Base-by-base conservation (phyloP, 2,888 invertebrate genomes). In the Drosophila percnosoma region DNA sequence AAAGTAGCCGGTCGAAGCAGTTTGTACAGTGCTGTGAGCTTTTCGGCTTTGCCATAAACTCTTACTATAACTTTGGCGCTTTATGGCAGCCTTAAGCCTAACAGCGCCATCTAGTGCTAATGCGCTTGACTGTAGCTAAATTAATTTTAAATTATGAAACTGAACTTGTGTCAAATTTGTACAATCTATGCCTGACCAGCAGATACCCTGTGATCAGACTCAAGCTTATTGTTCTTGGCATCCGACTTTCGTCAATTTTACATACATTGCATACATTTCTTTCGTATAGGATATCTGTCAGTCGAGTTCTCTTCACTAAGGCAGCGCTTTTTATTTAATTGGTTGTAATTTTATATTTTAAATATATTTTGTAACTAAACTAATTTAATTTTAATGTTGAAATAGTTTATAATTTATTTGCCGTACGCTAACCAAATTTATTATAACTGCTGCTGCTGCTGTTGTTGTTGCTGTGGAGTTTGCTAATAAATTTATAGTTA, bases 401-500 rank as follows among this genome's bases (percentile, higher is more conserved):
- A 13, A 45, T 27, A 15, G 3, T 3, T 24, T 54, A 27, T 27
- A n/a, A n/a, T n/a, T 13, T 18, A 7, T 53, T 29, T 57, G 38
- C 36, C 4, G 73, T 74, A 72, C 21, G 7, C 21, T 45, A 11
- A 21, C 45, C 13, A 21, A 21, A 13, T 7, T 21, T 45, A 45
- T 45, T 45, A 21, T 21, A 27, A 27, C 7, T 36, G 34, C 13
- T 24, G 29, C 27, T 48, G 18, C 18, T 18, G 40, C 4, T 31
- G 42, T 1, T 24, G 29, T 52, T 78, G 69, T 40, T 70, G 68
- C 42, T 73, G 69, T 42, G 64, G 53, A 45, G 49, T 24, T 55
- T 60, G 66, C 63, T 55, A 74, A 78, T 82, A 79, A 82, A 79
- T 76, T 83, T 83, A 53, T 77, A 77, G 80, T 83, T 80, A 75